phyloP scores from a whole-genome alignment of 2,888 invertebrate species.

The Epiblema foenella region DNA sequence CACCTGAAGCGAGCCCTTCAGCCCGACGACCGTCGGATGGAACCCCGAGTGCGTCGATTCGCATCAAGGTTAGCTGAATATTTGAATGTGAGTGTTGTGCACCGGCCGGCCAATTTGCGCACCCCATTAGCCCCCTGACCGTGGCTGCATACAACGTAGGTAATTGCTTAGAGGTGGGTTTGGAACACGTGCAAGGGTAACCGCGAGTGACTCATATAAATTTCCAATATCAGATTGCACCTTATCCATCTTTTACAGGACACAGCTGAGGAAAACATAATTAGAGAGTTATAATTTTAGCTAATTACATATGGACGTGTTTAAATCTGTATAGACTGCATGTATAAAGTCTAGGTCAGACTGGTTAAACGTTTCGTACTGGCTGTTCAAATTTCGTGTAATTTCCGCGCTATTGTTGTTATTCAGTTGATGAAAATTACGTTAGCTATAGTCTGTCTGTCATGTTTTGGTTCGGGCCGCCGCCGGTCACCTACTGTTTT shows the following conservation, averaged over 20 bases:
- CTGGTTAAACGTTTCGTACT: slow-evolving; percentile 17
- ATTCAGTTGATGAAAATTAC: slow-evolving; percentile 9
- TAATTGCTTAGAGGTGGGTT: slow-evolving; percentile 72
- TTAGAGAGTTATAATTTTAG: neutral
- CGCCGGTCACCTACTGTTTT: neutral
- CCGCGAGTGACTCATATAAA: slow-evolving; percentile 69
- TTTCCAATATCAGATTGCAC: slow-evolving; percentile 52
- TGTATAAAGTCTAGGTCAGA: slow-evolving; percentile 14
- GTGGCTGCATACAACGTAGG: slow-evolving; percentile 67
- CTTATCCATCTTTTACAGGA: slow-evolving; percentile 27
- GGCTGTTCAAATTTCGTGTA: slow-evolving; percentile 24
- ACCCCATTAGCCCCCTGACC: slow-evolving; percentile 69
- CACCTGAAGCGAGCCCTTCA: slow-evolving; percentile 79
- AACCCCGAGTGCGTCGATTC: slow-evolving; percentile 84
- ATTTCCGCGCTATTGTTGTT: slow-evolving; percentile 35
- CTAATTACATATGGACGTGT: neutral
- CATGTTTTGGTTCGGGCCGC: slow-evolving; percentile 14
- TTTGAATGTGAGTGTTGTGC: slow-evolving; percentile 83
- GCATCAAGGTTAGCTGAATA: slow-evolving; percentile 84
- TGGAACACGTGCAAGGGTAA: slow-evolving; percentile 67
- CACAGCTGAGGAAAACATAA: neutral
- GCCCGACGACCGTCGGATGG: slow-evolving; percentile 82
- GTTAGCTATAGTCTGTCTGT: slow-evolving; percentile 25
- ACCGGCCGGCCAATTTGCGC: slow-evolving; percentile 64
- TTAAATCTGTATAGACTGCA: slow-evolving; percentile 18